phyloP scores from a whole-genome alignment of 1,140 invertebrate species.

The Zaprionus inermis region DNA sequence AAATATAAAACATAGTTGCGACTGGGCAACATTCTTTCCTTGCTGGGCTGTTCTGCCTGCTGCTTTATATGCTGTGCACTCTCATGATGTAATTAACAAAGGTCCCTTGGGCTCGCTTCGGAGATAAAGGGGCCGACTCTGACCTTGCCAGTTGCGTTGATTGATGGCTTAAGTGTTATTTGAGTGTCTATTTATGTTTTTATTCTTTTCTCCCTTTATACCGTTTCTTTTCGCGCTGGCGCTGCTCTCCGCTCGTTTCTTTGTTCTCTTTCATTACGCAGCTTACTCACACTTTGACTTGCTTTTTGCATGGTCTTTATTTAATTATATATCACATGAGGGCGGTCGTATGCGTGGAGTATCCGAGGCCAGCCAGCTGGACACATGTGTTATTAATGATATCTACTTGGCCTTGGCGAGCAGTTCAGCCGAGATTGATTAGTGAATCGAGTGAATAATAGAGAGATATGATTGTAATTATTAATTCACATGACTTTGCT shows the following conservation, averaged over 20 bases:
- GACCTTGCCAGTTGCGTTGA: conserved; percentile 72
- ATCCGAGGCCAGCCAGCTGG: not conserved
- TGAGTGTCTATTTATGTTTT: conserved; percentile 70
- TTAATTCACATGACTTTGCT: conserved; percentile 43
- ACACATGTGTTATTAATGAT: conserved; percentile 72
- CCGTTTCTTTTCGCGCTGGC: conserved; percentile 18
- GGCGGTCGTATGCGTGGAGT: no score
- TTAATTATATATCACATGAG: conserved; percentile 66
- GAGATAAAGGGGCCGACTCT: conserved; percentile 1
- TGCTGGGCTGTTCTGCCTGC: conserved; percentile 20
- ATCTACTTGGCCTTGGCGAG: conserved; percentile 50
- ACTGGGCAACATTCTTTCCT: no score
- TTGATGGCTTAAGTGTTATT: conserved; percentile 80
- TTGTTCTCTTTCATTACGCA: not conserved
- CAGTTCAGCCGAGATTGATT: conserved; percentile 66
- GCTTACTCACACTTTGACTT: not conserved
- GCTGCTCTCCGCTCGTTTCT: not conserved
- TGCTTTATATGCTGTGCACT: conserved; percentile 68
- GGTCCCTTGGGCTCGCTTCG: not conserved
- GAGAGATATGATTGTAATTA: conserved; percentile 51
- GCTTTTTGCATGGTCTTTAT: conserved; percentile 48
- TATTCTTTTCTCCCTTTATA: conserved; percentile 20
- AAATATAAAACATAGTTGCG: conserved; percentile 43
- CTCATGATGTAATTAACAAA: conserved; percentile 68
- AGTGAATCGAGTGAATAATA: conserved; percentile 33